These are phyloP conservation scores for Cyanoderma ruficeps DNA, from an alignment of 2,113 vertebrate genomes.

Conservation along the genomic window DNA sequence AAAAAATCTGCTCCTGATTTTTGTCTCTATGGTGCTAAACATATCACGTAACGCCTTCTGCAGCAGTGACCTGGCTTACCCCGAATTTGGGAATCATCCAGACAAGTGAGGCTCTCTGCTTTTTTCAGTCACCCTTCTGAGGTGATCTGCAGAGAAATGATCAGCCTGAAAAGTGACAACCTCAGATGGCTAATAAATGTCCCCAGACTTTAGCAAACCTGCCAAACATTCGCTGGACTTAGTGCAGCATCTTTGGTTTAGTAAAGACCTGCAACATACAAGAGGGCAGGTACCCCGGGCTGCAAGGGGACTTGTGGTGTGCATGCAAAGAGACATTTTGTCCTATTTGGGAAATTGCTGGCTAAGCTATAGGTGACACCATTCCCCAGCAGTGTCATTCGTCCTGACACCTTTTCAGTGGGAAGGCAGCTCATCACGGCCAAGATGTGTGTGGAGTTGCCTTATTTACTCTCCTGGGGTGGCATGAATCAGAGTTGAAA, in stretches of 20 bases:
- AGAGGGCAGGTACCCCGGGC: neutral
- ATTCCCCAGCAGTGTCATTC: neutral
- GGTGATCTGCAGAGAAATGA: neutral
- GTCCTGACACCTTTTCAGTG: neutral
- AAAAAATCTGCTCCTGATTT: neutral
- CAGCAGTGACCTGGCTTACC: neutral
- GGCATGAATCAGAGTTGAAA: conserved; percentile 69
- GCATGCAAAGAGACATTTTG: neutral
- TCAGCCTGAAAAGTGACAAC: neutral
- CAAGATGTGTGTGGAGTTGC: neutral
- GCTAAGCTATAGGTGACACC: neutral
- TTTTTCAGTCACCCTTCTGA: neutral
- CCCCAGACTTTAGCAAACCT: neutral
- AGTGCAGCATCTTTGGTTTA: neutral
- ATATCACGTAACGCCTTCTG: neutral
- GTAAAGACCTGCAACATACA: neutral
- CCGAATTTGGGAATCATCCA: conserved; percentile 12
- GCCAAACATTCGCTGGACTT: neutral
- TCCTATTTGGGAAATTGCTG: neutral
- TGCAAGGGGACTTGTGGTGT: neutral
- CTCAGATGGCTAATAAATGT: neutral
- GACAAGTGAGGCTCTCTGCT: neutral
- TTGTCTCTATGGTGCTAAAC: neutral
- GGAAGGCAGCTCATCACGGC: conserved; percentile 14
- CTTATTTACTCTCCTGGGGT: conserved; percentile 51